Base-by-base conservation (phyloP, 2,888 invertebrate genomes). In the Abrostola triplasia region DNA sequence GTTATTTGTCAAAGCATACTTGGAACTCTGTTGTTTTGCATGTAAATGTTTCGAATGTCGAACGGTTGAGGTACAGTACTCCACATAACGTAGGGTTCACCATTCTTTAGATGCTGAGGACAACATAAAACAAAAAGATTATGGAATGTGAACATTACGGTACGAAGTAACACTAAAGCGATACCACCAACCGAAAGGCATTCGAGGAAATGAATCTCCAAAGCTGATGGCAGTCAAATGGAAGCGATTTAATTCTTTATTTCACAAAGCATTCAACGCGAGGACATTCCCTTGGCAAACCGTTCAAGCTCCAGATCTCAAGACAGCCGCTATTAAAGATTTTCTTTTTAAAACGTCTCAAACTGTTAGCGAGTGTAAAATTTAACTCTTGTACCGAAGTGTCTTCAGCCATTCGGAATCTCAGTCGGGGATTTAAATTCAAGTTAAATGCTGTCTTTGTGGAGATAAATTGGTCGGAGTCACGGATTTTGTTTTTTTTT, bases 1-100 rank as follows among this genome's bases (percentile, higher is more conserved):
- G 65, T 66, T 71, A 71, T 70, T 74, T 60, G 53, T 64, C 73
- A 79, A 79, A 79, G 79, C 79, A 78, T 79, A 71, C 79, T 77
- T 64, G 63, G 60, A 52, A 72, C 51, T 72, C 24, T 11, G 51
- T 37, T 64, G 65, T 73, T 72, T 75, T 56, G 69, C 61, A 63
- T 64, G 67, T 63, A 76, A 78, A 77, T 73, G 66, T 73, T 70
- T 79, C 13, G 48, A 64, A 68, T 69, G 51, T 54, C 36, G 56
- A 51, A 13, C 49, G 70, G 37, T 56, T 70, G 59, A 9, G 64
- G 55, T 59, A 59, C 13, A 12, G 44, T 54, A 59, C 24, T 24
- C 50, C 24, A 36, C 24, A 70, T 64, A 47, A 59, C 49, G 56
- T 54, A 70, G 56, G 57, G 59, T 59, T 60, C 53, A 41, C 53